Evolutionary conservation across 2,888 invertebrate species (phyloP).

Genomic region (Pollenia griseotomentosa): DNA sequence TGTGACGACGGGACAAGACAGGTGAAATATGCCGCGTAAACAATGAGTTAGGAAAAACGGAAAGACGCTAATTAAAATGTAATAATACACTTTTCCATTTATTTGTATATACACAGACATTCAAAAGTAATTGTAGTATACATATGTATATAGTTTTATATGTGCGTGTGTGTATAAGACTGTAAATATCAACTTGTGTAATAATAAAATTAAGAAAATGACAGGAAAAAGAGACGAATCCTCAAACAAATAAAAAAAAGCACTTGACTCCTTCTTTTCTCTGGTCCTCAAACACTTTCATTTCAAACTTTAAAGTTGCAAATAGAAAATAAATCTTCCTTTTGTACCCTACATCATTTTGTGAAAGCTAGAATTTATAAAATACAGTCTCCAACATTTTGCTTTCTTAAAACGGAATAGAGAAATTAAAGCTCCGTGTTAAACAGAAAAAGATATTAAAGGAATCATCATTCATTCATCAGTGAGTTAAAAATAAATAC

Average conservation of each 20-base stretch:
- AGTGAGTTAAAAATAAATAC: too few species aligned
- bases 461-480: too few species aligned
- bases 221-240: conserved; percentile 46
- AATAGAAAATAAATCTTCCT: too few species aligned
- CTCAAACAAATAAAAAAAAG: conserved; percentile 4
- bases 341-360: too few species aligned
- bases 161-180: conserved; percentile 4
- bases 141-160: not conserved
- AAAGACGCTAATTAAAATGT: conserved; percentile 71
- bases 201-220: conserved; percentile 68
- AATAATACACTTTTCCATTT: conserved; percentile 56
- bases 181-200: conserved; percentile 30
- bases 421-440: too few species aligned
- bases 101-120: not conserved
- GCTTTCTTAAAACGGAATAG: too few species aligned
- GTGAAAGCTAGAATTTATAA: too few species aligned
- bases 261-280: not conserved
- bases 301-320: not conserved
- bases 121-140: not conserved
- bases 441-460: too few species aligned
- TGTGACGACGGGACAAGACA: conserved; percentile 32
- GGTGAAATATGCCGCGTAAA: conserved; percentile 48
- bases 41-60: conserved; percentile 62
- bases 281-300: not conserved
- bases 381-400: too few species aligned